Evolutionary conservation across 2,888 invertebrate species (phyloP).

Genomic region (Oxytorus armatus): DNA sequence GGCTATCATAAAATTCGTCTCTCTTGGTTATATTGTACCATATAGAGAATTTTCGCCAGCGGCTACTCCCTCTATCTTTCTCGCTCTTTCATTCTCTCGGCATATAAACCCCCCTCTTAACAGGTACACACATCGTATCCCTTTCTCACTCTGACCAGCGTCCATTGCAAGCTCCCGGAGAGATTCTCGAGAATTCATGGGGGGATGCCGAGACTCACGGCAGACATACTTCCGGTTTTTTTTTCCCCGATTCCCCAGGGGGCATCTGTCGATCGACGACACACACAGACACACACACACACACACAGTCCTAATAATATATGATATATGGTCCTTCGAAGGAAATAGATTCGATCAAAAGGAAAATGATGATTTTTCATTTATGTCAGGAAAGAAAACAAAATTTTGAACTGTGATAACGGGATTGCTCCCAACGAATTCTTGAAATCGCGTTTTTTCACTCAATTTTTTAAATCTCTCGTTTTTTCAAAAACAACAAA

Average conservation of each 20-base stretch:
- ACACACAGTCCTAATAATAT: constrained; percentile 9
- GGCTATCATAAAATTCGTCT: constrained; percentile 63
- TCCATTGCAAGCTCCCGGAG: constrained; percentile 49
- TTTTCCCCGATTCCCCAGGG: constrained; percentile 25
- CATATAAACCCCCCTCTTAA: constrained; percentile 38
- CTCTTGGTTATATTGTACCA: constrained; percentile 36
- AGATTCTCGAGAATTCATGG: constrained; percentile 64
- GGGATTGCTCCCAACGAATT: not conserved
- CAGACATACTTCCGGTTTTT: constrained; percentile 63
- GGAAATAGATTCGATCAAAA: constrained; percentile 16
- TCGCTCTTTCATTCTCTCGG: constrained; percentile 24
- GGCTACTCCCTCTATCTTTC: constrained; percentile 23
- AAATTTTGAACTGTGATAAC: not conserved
- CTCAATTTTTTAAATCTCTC: no score
- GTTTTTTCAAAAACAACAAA: no score
- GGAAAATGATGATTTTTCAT: constrained; percentile 1
- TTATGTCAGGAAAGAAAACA: not conserved
- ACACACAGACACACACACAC: constrained; percentile 28
- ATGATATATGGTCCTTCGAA: constrained; percentile 28
- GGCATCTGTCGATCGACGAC: constrained; percentile 49
- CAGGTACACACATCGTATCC: constrained; percentile 42
- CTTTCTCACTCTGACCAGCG: constrained; percentile 41
- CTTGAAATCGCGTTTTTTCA: no score
- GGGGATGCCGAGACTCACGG: constrained; percentile 58
- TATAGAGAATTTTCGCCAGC: constrained; percentile 45